phyloP scores from a whole-genome alignment of 1,140 invertebrate genomes.

The Cataglyphis hispanica region DNA sequence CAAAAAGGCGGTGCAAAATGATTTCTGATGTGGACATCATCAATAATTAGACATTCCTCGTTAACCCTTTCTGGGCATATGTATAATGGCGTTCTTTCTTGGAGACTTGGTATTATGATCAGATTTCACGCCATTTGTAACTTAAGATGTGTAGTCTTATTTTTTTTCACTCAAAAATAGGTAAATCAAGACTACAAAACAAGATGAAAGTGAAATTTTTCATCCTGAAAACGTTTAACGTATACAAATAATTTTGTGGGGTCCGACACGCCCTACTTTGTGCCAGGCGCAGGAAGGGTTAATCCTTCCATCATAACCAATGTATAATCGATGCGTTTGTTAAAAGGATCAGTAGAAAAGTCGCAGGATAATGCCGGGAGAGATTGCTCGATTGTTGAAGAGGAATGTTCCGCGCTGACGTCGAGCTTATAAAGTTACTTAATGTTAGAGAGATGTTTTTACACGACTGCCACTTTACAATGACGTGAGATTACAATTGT shows the following conservation, averaged over 20 bases:
- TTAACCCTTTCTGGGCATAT: slow-evolving; percentile 42
- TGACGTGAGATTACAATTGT: slow-evolving; percentile 46
- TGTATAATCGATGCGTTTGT: slow-evolving; percentile 27
- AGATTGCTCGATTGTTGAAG: slow-evolving; percentile 50
- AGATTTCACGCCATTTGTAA: slow-evolving; percentile 16
- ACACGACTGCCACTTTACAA: slow-evolving; percentile 63
- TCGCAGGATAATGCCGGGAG: slow-evolving; percentile 49
- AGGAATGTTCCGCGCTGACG: slow-evolving; percentile 55
- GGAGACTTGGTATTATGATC: neutral
- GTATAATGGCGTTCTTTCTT: slow-evolving; percentile 22
- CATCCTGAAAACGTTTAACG: neutral
- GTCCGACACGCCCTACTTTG: neutral
- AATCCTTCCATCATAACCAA: slow-evolving; percentile 22
- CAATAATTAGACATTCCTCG: neutral
- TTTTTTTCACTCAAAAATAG: slow-evolving; percentile 24
- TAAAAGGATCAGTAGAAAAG: slow-evolving; percentile 42
- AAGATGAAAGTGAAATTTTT: slow-evolving; percentile 29
- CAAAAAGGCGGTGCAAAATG: slow-evolving; percentile 54
- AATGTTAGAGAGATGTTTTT: slow-evolving; percentile 64
- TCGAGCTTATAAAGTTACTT: slow-evolving; percentile 65
- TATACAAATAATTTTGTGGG: slow-evolving; percentile 13
- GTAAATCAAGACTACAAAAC: slow-evolving; percentile 14
- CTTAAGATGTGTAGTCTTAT: neutral
- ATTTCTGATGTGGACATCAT: slow-evolving; percentile 6
- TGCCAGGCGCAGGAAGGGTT: slow-evolving; percentile 29